Evolutionary conservation across 2,113 vertebrate genomes (phyloP).

Genomic region (Ictalurus punctatus): DNA sequence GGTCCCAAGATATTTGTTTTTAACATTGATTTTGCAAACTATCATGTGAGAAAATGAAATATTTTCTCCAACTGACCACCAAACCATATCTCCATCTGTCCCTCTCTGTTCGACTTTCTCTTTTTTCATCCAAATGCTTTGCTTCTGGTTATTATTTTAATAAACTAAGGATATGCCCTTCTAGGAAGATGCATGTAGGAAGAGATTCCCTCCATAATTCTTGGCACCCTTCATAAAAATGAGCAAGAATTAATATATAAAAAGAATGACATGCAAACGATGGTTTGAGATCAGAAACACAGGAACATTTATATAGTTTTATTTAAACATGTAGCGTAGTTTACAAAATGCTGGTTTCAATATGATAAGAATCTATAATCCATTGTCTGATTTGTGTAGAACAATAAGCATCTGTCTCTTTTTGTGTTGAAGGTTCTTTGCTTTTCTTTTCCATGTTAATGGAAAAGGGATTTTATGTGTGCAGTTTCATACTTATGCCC

Average conservation of each 20-base stretch:
- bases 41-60: background rate
- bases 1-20: background rate
- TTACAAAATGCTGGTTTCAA: background rate
- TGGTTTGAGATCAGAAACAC: background rate
- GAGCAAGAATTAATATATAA: background rate
- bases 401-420: background rate
- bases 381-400: background rate
- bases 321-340: background rate
- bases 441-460: background rate
- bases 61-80: background rate
- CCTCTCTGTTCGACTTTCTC: background rate
- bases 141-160: background rate
- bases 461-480: background rate
- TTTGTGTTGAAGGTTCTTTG: background rate
- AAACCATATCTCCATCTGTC: background rate
- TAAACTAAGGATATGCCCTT: background rate
- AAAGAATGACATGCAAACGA: background rate
- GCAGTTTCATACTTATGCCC: background rate
- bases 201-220: background rate
- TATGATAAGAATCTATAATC: background rate
- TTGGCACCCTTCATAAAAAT: background rate
- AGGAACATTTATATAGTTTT: background rate
- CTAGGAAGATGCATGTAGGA: background rate
- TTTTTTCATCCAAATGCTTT: background rate
- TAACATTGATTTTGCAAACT: conserved; percentile 1